Base-by-base conservation (phyloP, 2,797 vertebrate species). In the Anableps anableps region DNA sequence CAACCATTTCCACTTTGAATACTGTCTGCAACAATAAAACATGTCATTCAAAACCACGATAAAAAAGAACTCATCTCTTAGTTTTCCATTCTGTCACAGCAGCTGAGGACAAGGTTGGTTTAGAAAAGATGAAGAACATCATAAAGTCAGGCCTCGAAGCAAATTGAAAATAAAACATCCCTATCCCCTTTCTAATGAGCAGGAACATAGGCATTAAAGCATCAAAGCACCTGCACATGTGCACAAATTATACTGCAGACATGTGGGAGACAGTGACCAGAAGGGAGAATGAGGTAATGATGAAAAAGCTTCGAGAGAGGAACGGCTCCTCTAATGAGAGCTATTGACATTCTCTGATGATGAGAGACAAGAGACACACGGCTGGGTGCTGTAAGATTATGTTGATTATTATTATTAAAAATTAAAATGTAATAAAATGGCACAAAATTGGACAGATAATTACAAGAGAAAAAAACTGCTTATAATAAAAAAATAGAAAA, bases 201-300 rank as follows among this genome's bases (percentile, higher is more conserved):
- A 64, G 4, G 2, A 64, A 82, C 77, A 84, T 8, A 76, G 45
- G 82, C 78, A 75, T 55, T 5, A 31, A 76, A 64, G 60, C 73
- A 78, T 53, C 73, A 71, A 74, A 55, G 58, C 60, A 38, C 58
- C 36, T 58, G 23, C 74, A 48, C 53, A 75, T 60, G 74, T 66
- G 81, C 73, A 73, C 79, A 71, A 48, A 74, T 47, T 78, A 76
- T 81, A 71, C 66, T 79, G 85, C 55, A 83, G 77, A 79, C 80
- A 81, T 82, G 78, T 86, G 88, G 85, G 89, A 87, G 86, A 50
- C 83, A 74, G 47, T 62, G 76, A 66, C 78, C 83, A 85, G 80
- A 51, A 85, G 83, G 83, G 80, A 82, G 87, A 84, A 86, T 90
- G 91, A 94, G 91, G 88, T 93, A 91, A 93, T 93, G 80, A 88